Base-by-base conservation (phyloP, 2,888 invertebrate genomes). In the Lottia scabra region DNA sequence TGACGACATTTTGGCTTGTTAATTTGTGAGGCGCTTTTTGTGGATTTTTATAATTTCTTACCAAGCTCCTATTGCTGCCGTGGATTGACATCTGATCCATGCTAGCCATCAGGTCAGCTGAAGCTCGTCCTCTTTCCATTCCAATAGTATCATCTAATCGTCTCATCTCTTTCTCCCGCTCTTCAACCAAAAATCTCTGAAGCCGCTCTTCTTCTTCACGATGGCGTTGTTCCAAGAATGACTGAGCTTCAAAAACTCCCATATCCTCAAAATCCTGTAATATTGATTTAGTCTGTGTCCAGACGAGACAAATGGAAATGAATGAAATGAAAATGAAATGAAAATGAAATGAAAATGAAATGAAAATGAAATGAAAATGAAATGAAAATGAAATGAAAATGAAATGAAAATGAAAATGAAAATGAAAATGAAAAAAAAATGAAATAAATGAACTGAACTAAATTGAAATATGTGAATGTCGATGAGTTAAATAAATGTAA, bases 171-270 rank as follows among this genome's bases (percentile, higher is more conserved):
- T 84, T 85, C 71, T 85, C 85, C 66, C 84, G 68, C 65, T 86
- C 86, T 73, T 86, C 86, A 10, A 81, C 72, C n/a, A 86, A 74
- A 71, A 85, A 86, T 8, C 86, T 76, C 70, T 83, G 83, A 80
- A 99, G 92, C 85, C 97, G 95, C 85, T 99, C 98, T 91, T 99
- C 98, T 90, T 98, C 98, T 88, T 96, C 95, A 72, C 97, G 93
- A 90, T 99, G 99, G 89, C 96, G 95, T 95, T 97, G 95, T 91
- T 99, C 99, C 85, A 99, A 91, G 46, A 89, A 84, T 27, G 87
- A 88, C 80, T 99, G 98, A 87, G 96, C 96, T 91, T 98, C 98
- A 90, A 97, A 94, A 43, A 89, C 85, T 4, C 86, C 86, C 66
- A 80, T 83, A 70, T 81, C 83, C 77, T 87, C 87, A 77, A 87